These are phyloP conservation scores for Synanthedon andrenaeformis DNA, from an alignment of 2,888 invertebrate species.

Conservation along the genomic window DNA sequence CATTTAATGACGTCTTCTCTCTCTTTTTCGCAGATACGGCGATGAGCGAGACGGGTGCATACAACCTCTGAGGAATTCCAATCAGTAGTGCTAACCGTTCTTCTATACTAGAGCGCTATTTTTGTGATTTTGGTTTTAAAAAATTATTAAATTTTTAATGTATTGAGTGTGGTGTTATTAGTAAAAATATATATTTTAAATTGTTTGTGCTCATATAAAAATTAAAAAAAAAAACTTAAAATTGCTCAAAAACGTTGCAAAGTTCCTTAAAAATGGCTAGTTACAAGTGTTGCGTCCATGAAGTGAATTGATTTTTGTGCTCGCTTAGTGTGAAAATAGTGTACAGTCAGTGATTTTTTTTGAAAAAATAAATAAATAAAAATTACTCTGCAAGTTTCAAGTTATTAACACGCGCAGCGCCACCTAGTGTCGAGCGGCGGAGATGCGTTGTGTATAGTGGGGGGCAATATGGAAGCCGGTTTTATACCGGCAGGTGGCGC, in stretches of 20 bases:
- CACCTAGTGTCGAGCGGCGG: conserved; percentile 40
- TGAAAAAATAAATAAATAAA: not conserved
- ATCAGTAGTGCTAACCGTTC: not conserved
- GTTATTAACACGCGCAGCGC: conserved; percentile 19
- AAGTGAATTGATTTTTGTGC: conserved; percentile 14
- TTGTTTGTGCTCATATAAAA: conserved; percentile 13
- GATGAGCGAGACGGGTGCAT: conserved; percentile 13
- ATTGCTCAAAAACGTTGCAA: conserved; percentile 17
- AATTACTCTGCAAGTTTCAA: conserved; percentile 5
- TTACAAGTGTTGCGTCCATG: conserved; percentile 34
- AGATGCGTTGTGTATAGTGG: conserved; percentile 27
- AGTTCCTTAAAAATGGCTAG: conserved; percentile 48
- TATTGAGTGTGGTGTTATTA: not conserved
- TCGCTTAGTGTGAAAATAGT: conserved; percentile 6
- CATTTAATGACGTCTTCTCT: conserved; percentile 22
- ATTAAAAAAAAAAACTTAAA: not conserved
- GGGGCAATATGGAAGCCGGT: conserved; percentile 52
- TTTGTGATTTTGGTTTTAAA: not conserved
- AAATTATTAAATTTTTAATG: not conserved
- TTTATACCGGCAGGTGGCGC: conserved; percentile 49
- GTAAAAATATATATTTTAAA: conserved; percentile 12
- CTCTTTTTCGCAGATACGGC: conserved; percentile 41
- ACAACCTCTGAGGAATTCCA: conserved; percentile 1
- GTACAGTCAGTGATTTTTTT: conserved; percentile 9
- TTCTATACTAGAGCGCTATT: not conserved